Percentiles rank a stretch among this genome's conserved stretches.
These are phyloP conservation scores for Dynastes grantii DNA, from an alignment of 2,888 invertebrate genomes.

Conservation along the genomic window DNA sequence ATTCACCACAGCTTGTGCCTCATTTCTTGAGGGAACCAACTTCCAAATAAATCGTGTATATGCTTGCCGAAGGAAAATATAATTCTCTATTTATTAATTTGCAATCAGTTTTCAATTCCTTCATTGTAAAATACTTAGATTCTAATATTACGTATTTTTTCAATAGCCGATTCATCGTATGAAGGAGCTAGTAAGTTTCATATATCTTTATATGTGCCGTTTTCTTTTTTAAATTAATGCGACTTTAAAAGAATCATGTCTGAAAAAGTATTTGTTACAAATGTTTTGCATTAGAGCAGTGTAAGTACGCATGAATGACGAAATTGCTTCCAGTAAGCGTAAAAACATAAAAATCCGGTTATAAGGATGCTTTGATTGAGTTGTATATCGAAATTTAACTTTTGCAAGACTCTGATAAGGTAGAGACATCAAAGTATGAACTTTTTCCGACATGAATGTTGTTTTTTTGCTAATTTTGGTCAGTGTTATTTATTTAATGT, in stretches of 20 bases:
- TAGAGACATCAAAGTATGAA: no score
- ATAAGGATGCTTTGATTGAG: no score
- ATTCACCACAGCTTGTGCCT: no score
- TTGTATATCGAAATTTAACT: no score
- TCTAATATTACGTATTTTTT: slow-evolving; percentile 55
- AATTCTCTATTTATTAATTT: slow-evolving; percentile 34
- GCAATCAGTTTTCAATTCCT: background rate
- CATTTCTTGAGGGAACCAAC: no score
- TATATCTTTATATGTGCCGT: slow-evolving; percentile 41
- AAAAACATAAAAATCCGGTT: no score
- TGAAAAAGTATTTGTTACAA: slow-evolving; percentile 5
- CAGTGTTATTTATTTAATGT: no score
- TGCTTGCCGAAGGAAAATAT: no score
- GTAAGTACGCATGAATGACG: no score
- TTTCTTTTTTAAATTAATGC: background rate
- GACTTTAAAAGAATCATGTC: background rate
- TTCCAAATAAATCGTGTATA: no score
- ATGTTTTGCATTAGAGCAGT: background rate
- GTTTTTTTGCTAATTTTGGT: background rate
- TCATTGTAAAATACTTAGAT: slow-evolving; percentile 13
- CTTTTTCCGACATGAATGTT: slow-evolving; percentile 4
- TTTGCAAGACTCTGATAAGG: no score
- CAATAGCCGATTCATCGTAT: slow-evolving; percentile 70
- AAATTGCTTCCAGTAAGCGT: no score
- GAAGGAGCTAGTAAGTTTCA: slow-evolving; percentile 77